Conservation (phyloP, 2,797 vertebrate species). For the Neosalanx taihuensis region DNA sequence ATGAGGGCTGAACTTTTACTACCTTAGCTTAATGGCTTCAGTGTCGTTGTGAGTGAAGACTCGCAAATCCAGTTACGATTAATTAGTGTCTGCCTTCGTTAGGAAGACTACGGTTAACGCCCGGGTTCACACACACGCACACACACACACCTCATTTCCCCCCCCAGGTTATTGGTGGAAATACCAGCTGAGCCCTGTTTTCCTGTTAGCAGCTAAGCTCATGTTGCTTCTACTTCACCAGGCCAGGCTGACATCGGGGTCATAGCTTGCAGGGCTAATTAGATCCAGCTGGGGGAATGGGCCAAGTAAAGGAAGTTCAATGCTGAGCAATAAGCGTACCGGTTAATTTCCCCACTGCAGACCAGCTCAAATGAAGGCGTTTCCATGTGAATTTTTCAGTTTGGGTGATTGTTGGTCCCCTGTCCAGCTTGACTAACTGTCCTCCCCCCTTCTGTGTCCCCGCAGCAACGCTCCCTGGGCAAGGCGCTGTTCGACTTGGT, state of each 20-base stretch:
- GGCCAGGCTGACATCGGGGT: background rate
- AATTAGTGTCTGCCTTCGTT: background rate
- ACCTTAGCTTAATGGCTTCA: no score
- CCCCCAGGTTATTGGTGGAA: background rate
- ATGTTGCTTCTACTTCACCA: background rate
- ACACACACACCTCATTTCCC: background rate
- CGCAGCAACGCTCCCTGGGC: constrained; percentile 90
- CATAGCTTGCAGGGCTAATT: background rate
- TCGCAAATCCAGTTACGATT: background rate
- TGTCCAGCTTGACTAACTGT: no score
- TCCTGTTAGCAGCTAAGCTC: no score
- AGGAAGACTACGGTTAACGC: background rate
- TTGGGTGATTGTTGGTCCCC: no score
- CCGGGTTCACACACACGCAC: background rate
- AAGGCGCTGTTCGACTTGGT: constrained; percentile 91
- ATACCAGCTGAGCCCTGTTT: background rate
- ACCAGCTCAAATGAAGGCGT: no score
- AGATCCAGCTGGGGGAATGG: constrained; percentile 24
- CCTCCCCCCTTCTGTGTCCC: no score
- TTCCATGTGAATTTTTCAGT: no score
- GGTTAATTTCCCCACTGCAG: no score
- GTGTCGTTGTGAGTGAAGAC: no score
- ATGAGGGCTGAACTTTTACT: no score
- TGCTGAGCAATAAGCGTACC: no score
- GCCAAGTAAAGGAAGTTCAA: no score